phyloP scores from a whole-genome alignment of 2,888 invertebrate species.

The Pachycephus smyrnensis region DNA sequence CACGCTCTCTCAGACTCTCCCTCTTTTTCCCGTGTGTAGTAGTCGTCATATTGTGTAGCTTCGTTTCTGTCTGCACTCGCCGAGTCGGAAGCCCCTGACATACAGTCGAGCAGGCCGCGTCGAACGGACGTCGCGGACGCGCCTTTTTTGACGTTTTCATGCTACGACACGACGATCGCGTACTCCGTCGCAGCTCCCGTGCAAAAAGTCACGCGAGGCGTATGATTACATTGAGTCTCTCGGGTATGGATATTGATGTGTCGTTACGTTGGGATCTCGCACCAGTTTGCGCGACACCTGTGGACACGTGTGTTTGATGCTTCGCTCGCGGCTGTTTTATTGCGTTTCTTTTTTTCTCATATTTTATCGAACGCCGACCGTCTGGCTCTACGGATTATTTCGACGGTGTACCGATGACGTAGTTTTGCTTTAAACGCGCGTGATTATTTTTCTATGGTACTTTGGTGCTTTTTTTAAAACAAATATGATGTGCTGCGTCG shows the following conservation, averaged over 20 bases:
- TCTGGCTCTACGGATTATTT: not conserved
- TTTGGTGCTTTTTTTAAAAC: not conserved
- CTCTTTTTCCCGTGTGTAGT: slow-evolving; percentile 45
- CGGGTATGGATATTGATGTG: not conserved
- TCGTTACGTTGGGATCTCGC: not conserved
- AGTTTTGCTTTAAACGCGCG: not conserved
- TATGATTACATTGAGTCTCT: not conserved
- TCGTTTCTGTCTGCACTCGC: slow-evolving; percentile 62
- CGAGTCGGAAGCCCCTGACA: slow-evolving; percentile 58
- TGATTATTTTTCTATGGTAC: not conserved
- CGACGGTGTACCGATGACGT: not conserved
- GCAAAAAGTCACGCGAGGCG: not conserved
- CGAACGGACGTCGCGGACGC: slow-evolving; percentile 35
- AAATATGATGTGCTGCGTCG: not conserved
- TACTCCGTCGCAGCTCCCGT: not conserved
- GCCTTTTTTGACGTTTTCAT: slow-evolving; percentile 10
- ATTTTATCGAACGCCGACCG: not conserved
- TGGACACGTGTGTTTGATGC: not conserved
- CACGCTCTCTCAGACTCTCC: slow-evolving; percentile 27
- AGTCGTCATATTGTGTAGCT: slow-evolving; percentile 63
- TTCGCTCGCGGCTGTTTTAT: not conserved
- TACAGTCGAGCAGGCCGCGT: slow-evolving; percentile 47
- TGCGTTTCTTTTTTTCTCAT: not conserved
- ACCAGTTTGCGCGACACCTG: not conserved
- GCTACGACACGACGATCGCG: not conserved